phyloP scores from a whole-genome alignment of 1,140 invertebrate species.

The Drosophila pseudoobscura region DNA sequence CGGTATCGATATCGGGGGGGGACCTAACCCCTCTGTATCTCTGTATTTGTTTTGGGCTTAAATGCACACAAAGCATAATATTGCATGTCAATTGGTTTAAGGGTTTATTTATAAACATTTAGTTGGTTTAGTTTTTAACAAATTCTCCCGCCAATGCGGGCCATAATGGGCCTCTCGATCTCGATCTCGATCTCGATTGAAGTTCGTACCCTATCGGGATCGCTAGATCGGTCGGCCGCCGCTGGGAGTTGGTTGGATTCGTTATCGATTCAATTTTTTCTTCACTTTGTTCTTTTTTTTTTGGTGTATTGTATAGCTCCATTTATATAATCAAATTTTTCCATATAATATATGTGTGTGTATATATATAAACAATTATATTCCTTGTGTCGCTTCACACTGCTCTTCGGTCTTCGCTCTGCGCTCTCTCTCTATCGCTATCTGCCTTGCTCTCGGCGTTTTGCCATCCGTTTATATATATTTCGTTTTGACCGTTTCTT shows the following conservation, averaged over 20 bases:
- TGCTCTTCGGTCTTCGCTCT: no score
- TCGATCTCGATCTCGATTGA: slow-evolving; percentile 10
- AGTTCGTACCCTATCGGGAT: neutral
- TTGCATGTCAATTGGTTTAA: slow-evolving; percentile 65
- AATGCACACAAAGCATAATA: slow-evolving; percentile 80
- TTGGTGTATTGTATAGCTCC: slow-evolving; percentile 76
- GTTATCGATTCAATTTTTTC: slow-evolving; percentile 47
- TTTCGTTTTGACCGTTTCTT: slow-evolving; percentile 27
- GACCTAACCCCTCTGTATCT: slow-evolving; percentile 40
- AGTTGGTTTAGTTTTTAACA: slow-evolving; percentile 69
- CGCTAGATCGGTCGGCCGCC: slow-evolving; percentile 18
- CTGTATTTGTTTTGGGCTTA: slow-evolving; percentile 41
- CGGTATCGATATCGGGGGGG: slow-evolving; percentile 35
- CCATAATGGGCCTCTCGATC: slow-evolving; percentile 11
- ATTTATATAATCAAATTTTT: slow-evolving; percentile 78
- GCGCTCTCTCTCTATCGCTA: no score
- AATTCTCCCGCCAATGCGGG: slow-evolving; percentile 36
- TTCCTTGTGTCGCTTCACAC: slow-evolving; percentile 59
- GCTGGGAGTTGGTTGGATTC: slow-evolving; percentile 46
- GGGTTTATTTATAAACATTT: slow-evolving; percentile 72
- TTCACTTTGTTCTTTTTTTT: slow-evolving; percentile 18
- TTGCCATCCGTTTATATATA: slow-evolving; percentile 52
- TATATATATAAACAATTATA: slow-evolving; percentile 80
- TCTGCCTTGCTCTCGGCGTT: slow-evolving; percentile 1
- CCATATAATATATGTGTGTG: slow-evolving; percentile 75